phyloP scores from a whole-genome alignment of 53 echinoderm and acorn worm species.

The Paracentrotus lividus region DNA sequence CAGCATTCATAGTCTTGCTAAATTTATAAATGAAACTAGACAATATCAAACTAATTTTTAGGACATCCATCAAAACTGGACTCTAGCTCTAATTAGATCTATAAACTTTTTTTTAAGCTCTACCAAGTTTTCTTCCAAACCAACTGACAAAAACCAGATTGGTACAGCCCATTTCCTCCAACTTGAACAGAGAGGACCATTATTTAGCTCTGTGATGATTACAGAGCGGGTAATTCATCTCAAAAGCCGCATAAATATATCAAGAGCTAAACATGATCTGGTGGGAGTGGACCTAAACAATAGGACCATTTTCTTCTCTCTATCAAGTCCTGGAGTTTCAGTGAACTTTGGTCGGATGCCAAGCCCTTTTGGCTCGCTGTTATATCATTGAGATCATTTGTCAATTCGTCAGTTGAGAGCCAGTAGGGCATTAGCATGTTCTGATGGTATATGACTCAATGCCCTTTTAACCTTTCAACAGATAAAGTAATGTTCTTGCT shows the following conservation, averaged over 20 bases:
- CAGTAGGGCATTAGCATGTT: too few species aligned
- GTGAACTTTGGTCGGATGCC: background rate
- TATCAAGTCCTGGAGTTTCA: background rate
- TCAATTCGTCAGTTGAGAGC: too few species aligned
- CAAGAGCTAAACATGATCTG: constrained; percentile 24
- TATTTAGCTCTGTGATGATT: background rate
- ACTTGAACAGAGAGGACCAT: background rate
- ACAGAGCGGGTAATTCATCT: background rate
- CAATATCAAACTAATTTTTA: too few species aligned
- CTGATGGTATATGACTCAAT: too few species aligned
- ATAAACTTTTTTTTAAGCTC: too few species aligned
- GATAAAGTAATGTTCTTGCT: too few species aligned
- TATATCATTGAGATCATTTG: background rate
- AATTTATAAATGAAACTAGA: too few species aligned
- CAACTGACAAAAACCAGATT: too few species aligned
- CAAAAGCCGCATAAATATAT: background rate
- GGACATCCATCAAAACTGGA: too few species aligned
- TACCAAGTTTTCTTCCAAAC: background rate
- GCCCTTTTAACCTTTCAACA: too few species aligned
- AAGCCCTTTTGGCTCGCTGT: background rate
- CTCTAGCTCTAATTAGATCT: too few species aligned
- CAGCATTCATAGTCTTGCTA: too few species aligned
- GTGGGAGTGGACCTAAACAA: background rate
- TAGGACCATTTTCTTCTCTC: constrained; percentile 3
- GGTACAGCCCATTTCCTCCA: background rate